A percentile compares a stretch with the other conserved stretches of the same genome.
Evolutionary conservation across 2,888 invertebrate species (phyloP).

Genomic region (Pristionchus japonicus): DNA sequence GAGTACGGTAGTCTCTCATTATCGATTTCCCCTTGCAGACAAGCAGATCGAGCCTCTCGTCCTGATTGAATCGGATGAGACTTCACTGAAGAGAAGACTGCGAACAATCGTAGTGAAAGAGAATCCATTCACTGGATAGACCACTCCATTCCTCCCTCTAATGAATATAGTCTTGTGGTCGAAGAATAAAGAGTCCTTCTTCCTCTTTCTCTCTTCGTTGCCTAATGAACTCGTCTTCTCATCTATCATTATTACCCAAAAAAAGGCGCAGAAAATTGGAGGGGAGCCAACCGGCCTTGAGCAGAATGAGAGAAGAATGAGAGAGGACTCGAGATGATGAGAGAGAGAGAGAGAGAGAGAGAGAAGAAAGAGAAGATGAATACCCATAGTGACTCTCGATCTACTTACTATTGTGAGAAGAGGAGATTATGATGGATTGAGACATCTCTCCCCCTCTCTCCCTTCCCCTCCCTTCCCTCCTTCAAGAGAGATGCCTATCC

Average conservation of each 20-base stretch:
- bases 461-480: not conserved
- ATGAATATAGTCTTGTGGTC: not conserved
- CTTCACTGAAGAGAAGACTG: constrained; percentile 58
- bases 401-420: constrained; percentile 15
- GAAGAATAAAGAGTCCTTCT: constrained; percentile 23
- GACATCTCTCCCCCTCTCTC: not conserved
- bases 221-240: constrained; percentile 19
- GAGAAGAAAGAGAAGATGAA: constrained; percentile 9
- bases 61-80: constrained; percentile 65
- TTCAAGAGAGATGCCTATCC: not conserved
- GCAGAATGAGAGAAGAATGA: not conserved
- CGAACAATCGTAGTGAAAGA: constrained; percentile 55
- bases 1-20: not conserved
- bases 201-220: not conserved
- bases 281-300: constrained; percentile 8
- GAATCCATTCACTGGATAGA: constrained; percentile 62
- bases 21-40: constrained; percentile 47
- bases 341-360: not conserved
- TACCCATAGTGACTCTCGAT: not conserved
- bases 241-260: constrained; percentile 27
- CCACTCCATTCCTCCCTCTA: not conserved
- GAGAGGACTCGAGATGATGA: not conserved
- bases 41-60: constrained; percentile 60
- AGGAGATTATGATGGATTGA: constrained; percentile 22
- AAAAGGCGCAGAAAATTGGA: constrained; percentile 29